phyloP scores from a whole-genome alignment of 2,797 vertebrate species.

The Clamator glandarius region DNA sequence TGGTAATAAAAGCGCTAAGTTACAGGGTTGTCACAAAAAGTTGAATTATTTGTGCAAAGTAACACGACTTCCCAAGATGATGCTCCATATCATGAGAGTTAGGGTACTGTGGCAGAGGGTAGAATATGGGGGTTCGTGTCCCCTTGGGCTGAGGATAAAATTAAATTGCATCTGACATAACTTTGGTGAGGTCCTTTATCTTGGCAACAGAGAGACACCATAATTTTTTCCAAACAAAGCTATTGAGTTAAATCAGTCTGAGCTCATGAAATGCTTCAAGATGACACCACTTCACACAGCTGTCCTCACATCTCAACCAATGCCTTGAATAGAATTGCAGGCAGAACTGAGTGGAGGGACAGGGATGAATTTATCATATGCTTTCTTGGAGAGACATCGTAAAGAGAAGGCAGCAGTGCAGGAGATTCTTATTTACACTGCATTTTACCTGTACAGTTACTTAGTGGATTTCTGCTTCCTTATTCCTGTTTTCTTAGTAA shows the following conservation, averaged over 20 bases:
- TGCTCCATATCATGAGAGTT: background rate
- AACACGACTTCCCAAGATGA: background rate
- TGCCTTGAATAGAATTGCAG: background rate
- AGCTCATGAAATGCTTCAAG: background rate
- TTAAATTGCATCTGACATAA: background rate
- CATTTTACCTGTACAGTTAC: background rate
- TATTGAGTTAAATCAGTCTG: background rate
- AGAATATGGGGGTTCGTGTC: background rate
- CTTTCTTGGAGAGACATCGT: background rate
- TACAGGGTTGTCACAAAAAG: background rate
- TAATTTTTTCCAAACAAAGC: background rate
- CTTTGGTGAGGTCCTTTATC: background rate
- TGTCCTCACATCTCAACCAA: background rate
- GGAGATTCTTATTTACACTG: background rate
- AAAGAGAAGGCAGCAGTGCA: background rate
- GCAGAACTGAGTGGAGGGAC: background rate
- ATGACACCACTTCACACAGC: fast-evolving
- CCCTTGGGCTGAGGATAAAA: background rate
- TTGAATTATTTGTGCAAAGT: background rate
- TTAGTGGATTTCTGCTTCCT: background rate
- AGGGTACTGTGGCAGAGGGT: background rate
- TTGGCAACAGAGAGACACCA: background rate
- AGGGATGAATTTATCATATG: background rate
- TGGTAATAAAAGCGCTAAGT: background rate
- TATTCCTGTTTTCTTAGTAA: background rate